Evolutionary conservation across 2,888 invertebrate species (phyloP).

Genomic region (Netelia fuscicornis): DNA sequence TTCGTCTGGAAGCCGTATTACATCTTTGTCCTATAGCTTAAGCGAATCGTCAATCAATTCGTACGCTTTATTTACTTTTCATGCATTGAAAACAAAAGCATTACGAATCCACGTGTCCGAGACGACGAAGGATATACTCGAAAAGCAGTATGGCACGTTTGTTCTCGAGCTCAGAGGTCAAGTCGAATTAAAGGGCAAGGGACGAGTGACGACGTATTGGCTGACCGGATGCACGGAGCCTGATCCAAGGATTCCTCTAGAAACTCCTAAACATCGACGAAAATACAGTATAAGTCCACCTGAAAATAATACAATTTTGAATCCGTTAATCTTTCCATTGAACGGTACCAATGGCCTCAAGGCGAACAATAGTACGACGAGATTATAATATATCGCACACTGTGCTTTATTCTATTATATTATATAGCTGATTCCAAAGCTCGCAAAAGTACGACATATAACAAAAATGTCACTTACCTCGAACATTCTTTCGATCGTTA

Average conservation of each 20-base stretch:
- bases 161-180: conserved; percentile 91
- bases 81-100: conserved; percentile 84
- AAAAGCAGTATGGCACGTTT: conserved; percentile 90
- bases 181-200: conserved; percentile 93
- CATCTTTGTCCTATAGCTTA: conserved; percentile 63
- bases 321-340: conserved; percentile 81
- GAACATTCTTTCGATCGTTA: background rate
- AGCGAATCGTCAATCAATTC: conserved; percentile 20
- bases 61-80: conserved; percentile 10
- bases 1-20: too few relatives aligned
- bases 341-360: conserved; percentile 77
- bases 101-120: conserved; percentile 92
- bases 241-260: conserved; percentile 86
- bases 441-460: too few relatives aligned
- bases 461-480: background rate
- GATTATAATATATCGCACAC: background rate
- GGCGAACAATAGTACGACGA: conserved; percentile 74
- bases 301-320: conserved; percentile 77
- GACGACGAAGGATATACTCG: conserved; percentile 89
- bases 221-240: conserved; percentile 92
- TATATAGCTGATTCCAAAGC: background rate
- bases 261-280: conserved; percentile 77
- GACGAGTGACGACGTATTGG: conserved; percentile 94
- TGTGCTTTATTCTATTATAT: conserved; percentile 69
- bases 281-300: conserved; percentile 79